These are phyloP conservation scores for Holothuria scabra DNA, from an alignment of 53 echinoderm and acorn worm species.

Conservation along the genomic window DNA sequence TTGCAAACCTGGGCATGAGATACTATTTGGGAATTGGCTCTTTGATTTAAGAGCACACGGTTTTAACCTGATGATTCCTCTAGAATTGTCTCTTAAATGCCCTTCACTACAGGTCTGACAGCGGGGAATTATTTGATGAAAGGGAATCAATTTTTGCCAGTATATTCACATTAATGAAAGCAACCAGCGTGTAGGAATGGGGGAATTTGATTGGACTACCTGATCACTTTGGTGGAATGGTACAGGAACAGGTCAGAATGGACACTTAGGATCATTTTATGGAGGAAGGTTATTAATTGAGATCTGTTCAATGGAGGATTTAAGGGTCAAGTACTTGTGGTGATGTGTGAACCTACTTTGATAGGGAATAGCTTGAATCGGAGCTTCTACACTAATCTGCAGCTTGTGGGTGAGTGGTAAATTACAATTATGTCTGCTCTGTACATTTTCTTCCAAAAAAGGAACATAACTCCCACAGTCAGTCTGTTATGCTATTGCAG, in stretches of 20 bases:
- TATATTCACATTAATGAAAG: conserved; percentile 42
- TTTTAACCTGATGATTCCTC: too few species aligned
- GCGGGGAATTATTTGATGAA: conserved; percentile 16
- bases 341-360: background rate
- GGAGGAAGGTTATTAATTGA: conserved; percentile 5
- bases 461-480: too few species aligned
- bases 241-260: background rate
- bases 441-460: too few species aligned
- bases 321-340: conserved; percentile 20
- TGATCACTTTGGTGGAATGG: conserved; percentile 4
- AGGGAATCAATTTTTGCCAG: conserved; percentile 11
- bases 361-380: too few species aligned
- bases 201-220: conserved; percentile 16
- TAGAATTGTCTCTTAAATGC: too few species aligned
- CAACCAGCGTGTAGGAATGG: conserved; percentile 3
- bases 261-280: background rate
- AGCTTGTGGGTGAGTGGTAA: too few species aligned
- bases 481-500: too few species aligned
- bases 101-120: background rate
- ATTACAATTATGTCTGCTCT: too few species aligned
- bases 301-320: conserved; percentile 1
- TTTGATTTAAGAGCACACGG: too few species aligned
- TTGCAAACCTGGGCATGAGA: too few species aligned
- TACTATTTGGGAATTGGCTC: too few species aligned
- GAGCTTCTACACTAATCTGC: too few species aligned